A percentile compares a stretch with the other conserved stretches of the same genome.
Evolutionary conservation across 2,888 invertebrate genomes (phyloP).

Genomic region (Temnothorax unifasciatus): DNA sequence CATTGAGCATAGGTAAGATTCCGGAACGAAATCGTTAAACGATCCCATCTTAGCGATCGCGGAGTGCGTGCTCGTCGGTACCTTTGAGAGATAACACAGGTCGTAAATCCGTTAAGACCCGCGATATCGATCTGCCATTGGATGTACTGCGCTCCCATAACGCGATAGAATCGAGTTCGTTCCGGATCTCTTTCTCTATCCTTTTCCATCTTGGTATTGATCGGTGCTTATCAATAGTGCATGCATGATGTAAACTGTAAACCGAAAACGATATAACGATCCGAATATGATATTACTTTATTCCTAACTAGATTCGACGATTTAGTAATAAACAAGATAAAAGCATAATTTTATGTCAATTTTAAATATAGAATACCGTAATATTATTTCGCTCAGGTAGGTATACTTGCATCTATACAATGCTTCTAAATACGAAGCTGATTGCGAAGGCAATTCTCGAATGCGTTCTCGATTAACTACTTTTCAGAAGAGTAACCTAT

Average conservation of each 20-base stretch:
- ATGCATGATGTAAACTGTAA: conserved; percentile 49
- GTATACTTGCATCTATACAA: not conserved
- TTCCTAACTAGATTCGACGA: not conserved
- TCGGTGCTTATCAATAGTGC: conserved; percentile 62
- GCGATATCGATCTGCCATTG: conserved; percentile 77
- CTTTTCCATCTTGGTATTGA: conserved; percentile 14
- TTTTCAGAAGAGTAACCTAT: not conserved
- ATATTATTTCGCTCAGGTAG: not conserved
- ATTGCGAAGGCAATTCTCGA: not conserved
- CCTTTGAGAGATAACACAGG: conserved; percentile 76
- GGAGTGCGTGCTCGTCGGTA: conserved; percentile 72
- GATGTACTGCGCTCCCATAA: conserved; percentile 56
- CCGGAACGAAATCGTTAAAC: conserved; percentile 75
- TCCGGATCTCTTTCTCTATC: conserved; percentile 63
- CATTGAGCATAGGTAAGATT: conserved; percentile 71
- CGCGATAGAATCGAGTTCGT: conserved; percentile 72
- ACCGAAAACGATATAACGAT: conserved; percentile 14
- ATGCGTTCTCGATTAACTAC: not conserved
- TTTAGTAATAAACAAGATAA: not conserved
- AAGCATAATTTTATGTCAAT: not conserved
- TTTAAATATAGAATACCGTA: too few species aligned
- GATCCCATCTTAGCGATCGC: conserved; percentile 66
- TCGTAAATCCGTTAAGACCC: conserved; percentile 77
- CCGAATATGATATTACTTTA: not conserved
- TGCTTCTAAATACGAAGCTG: not conserved